Base-by-base conservation (phyloP, 2,888 invertebrate genomes). In the Myopa tessellatipennis region DNA sequence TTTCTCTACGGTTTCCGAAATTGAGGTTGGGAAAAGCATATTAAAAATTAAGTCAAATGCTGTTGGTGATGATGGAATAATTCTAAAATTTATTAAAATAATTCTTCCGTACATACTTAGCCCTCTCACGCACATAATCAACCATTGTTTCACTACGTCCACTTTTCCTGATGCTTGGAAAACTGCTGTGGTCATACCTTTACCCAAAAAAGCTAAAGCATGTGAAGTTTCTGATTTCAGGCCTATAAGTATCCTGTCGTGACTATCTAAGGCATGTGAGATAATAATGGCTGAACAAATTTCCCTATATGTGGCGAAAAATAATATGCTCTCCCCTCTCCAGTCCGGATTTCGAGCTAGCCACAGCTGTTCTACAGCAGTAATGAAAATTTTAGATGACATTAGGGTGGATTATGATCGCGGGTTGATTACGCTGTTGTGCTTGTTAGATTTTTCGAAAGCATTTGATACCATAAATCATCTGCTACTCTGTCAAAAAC, bases 311-410 rank as follows among this genome's bases (percentile, higher is more conserved):
- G 4, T 65, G 4, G 10, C 65, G 12, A 36, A 34, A 10, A 65
- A 65, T 38, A 65, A 50, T 12, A 18, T 75, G 8, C 40, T 55
- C 7, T 68, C 68, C 4, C 60, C 68, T 16, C 14, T 40, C 16
- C 74, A 74, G 40, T 74, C 65, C 7, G 65, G 67, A 6, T 74
- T 74, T n/a, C 40, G 74, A n/a, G 10, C 52, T 18, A 18, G 52
- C 5, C 74, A 74, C 36, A 74, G 74, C n/a, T 74, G 74, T 40
- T 65, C 67, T 7, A 65, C 74, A 4, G 61, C 73, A 36, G 60
- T 73, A 60, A 8, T 18, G 14, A 73, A 73, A 61, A 73, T 60
- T 26, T 2, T 26, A 61, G 40, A 60, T 36, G 61, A 73, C 26
- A 73, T 73, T 18, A 61, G 61, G 60, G 16, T 5, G n/a, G 6